Evolutionary conservation across 2,113 vertebrate genomes (phyloP), one percentile per base, ranked within the genome.

Genomic region (Chamaea fasciata): DNA sequence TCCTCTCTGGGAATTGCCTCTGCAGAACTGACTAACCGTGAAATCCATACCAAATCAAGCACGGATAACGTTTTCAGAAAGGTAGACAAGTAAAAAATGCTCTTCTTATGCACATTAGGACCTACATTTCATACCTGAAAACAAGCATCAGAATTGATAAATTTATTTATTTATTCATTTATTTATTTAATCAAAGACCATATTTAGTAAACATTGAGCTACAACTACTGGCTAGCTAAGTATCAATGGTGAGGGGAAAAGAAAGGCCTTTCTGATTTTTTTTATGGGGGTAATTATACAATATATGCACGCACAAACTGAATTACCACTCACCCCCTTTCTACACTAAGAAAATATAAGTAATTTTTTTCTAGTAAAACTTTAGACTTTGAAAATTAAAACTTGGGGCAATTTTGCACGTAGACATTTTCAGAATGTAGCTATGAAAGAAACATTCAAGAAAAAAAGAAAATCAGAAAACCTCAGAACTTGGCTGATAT

Each of bases 11-110:
- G 83, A 95, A 80, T 13, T 83, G 47, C 31, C 35, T 80, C 6
- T 87, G 65, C 70, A 87, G 70, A 92, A 52, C 3, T 85, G 77
- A 35, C 46, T 84, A 30, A 53, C 33, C 0, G 4, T 82, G 73
- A 73, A 80, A 94, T 44, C 62, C 63, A 94, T 87, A 84, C 42
- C 22, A 60, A 88, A 91, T 75, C 37, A 89, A 79, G 41, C 55
- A 63, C 2, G 2, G 46, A 19, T 4, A 62, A 75, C 12, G 56
- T 35, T 89, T 89, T n/a, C 30, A 84, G 28, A 89, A 78, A 81
- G 11, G 24, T 5, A 87, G 78, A 37, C 21, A 94, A 69, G 70
- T 42, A 65, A 1, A 49, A 47, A 50, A 0, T 27, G 46, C 14
- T 65, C 15, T 28, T 60, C 33, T 89, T 28, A 65, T 18, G 39